phyloP scores from a whole-genome alignment of 1,140 invertebrate genomes.

The Aphelinus certus region DNA sequence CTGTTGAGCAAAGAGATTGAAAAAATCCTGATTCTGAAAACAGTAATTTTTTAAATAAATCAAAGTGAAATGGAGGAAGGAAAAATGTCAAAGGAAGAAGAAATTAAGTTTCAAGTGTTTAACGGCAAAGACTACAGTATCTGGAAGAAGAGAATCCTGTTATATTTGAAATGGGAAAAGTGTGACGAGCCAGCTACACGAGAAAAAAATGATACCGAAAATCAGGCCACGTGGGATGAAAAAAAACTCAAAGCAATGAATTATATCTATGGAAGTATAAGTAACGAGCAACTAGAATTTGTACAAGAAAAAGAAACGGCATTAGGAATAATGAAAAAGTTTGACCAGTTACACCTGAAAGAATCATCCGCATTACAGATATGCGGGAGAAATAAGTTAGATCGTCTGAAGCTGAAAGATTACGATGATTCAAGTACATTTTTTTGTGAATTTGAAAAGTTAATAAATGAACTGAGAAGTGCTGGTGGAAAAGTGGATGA shows the following conservation, averaged over 20 bases:
- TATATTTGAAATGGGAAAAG: conserved; percentile 5
- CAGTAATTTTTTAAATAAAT: no score
- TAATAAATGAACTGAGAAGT: conserved; percentile 30
- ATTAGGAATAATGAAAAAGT: conserved; percentile 27
- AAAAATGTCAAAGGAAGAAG: no score
- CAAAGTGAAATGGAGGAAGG: no score
- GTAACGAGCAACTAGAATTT: not conserved
- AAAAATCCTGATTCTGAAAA: no score
- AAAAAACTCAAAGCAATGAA: conserved; percentile 3
- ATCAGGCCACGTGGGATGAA: not conserved
- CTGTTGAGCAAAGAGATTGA: no score
- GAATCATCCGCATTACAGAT: conserved; percentile 15
- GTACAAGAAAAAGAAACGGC: not conserved
- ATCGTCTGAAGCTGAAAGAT: conserved; percentile 1
- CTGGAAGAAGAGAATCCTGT: conserved; percentile 4
- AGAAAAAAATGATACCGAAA: not conserved
- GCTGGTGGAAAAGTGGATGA: conserved; percentile 15
- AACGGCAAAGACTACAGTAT: not conserved
- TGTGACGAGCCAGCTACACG: conserved; percentile 8
- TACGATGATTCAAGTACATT: not conserved
- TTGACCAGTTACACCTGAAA: conserved; percentile 21
- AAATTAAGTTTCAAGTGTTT: no score
- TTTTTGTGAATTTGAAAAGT: conserved; percentile 28
- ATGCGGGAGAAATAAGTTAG: conserved; percentile 14
- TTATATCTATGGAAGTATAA: not conserved